Evolutionary conservation across 2,797 vertebrate species (phyloP).

Genomic region (Merluccius polli): DNA sequence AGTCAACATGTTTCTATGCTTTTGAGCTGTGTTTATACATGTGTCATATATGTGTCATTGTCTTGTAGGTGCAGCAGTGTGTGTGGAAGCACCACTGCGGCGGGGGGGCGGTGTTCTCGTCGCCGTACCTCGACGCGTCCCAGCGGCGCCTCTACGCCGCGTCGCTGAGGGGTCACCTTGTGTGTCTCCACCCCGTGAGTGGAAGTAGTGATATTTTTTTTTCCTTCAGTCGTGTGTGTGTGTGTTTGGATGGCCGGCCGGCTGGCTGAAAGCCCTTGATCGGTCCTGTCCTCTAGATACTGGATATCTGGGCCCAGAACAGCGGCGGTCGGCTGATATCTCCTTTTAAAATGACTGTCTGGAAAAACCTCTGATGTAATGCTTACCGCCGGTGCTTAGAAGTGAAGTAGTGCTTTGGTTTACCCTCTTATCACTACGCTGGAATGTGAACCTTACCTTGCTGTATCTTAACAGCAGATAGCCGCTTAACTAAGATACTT

Average conservation of each 20-base stretch:
- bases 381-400: background rate
- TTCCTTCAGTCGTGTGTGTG: too few species aligned
- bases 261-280: background rate
- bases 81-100: slow-evolving; percentile 82
- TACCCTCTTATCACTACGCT: too few species aligned
- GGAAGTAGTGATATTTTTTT: slow-evolving; percentile 38
- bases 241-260: background rate
- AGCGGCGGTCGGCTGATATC: background rate
- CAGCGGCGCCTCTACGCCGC: slow-evolving; percentile 80
- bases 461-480: too few species aligned
- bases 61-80: slow-evolving; percentile 74
- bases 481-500: too few species aligned
- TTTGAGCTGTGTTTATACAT: background rate
- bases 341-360: background rate
- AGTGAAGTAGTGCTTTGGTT: too few species aligned
- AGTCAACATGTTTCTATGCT: background rate
- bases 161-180: slow-evolving; percentile 81
- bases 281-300: background rate
- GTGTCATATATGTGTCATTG: background rate
- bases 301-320: background rate
- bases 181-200: slow-evolving; percentile 84
- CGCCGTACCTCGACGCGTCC: slow-evolving; percentile 75
- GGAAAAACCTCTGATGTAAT: background rate
- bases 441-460: too few species aligned
- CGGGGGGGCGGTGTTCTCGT: slow-evolving; percentile 87